Conservation (phyloP, 2,797 vertebrate species). For the Xiphophorus birchmanni region DNA sequence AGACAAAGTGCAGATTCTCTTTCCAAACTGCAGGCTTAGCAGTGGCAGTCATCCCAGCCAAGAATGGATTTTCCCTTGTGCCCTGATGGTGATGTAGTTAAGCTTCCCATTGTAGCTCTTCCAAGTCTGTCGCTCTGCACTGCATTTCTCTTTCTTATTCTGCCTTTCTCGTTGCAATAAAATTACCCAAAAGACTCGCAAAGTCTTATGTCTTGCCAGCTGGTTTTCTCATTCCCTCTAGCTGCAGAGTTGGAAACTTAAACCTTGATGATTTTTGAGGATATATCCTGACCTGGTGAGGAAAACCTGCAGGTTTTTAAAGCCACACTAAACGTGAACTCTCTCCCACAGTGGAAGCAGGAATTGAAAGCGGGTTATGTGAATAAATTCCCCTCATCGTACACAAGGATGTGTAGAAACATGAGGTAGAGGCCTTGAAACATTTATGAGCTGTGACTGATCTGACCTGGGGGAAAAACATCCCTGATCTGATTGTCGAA, state of each 20-base stretch:
- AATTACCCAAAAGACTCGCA: slow-evolving; percentile 39
- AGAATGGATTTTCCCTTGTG: slow-evolving; percentile 91
- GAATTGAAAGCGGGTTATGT: slow-evolving; percentile 37
- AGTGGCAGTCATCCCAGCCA: slow-evolving; percentile 87
- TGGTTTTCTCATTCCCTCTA: slow-evolving; percentile 13
- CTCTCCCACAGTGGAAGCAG: slow-evolving; percentile 43
- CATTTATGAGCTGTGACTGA: slow-evolving; percentile 78
- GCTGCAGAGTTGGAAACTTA: slow-evolving; percentile 9
- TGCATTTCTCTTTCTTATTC: slow-evolving; percentile 42
- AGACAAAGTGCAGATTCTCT: slow-evolving; percentile 89
- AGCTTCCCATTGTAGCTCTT: slow-evolving; percentile 83
- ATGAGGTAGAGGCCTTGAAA: slow-evolving; percentile 67
- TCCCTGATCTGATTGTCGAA: slow-evolving; percentile 63
- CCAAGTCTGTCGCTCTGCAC: slow-evolving; percentile 70
- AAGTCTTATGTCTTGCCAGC: slow-evolving; percentile 21
- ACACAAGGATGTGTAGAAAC: slow-evolving; percentile 67
- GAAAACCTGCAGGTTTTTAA: slow-evolving; percentile 30
- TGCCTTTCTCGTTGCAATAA: slow-evolving; percentile 40
- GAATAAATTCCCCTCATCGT: slow-evolving; percentile 65
- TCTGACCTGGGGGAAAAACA: slow-evolving; percentile 71
- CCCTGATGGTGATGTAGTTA: slow-evolving; percentile 89
- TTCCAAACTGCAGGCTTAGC: slow-evolving; percentile 93
- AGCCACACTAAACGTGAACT: slow-evolving; percentile 45
- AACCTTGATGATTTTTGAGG: slow-evolving; percentile 8
- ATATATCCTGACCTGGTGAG: slow-evolving; percentile 5